phyloP scores from a whole-genome alignment of 2,888 invertebrate genomes.

The Frankliniella fusca region DNA sequence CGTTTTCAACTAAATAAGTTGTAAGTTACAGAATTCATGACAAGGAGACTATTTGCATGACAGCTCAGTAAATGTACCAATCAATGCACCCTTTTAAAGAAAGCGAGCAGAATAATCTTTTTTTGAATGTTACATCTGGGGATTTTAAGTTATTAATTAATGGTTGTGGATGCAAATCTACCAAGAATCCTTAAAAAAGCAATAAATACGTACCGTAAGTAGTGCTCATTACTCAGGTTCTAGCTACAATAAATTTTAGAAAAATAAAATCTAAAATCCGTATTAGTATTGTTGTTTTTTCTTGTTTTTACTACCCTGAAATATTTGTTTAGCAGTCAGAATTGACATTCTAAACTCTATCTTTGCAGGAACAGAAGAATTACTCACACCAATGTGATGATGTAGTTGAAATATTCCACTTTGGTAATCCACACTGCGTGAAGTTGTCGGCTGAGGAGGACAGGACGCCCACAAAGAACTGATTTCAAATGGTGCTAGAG shows the following conservation, averaged over 20 bases:
- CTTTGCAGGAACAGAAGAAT: too few relatives aligned
- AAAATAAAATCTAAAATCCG: neutral
- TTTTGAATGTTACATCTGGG: neutral
- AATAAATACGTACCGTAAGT: neutral
- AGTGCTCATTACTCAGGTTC: constrained; percentile 11
- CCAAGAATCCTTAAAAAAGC: neutral
- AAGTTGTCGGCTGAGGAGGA: neutral
- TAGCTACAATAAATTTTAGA: constrained; percentile 15
- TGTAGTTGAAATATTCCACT: too few relatives aligned
- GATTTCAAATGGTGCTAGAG: constrained; percentile 26
- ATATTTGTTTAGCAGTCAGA: too few relatives aligned
- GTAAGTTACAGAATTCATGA: too few relatives aligned
- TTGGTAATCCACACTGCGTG: neutral
- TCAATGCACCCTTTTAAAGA: too few relatives aligned
- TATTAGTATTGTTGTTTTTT: neutral
- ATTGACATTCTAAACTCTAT: too few relatives aligned
- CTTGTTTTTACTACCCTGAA: neutral
- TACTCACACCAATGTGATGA: too few relatives aligned
- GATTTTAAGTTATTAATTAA: neutral
- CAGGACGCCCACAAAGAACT: constrained; percentile 6
- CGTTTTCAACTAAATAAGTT: neutral
- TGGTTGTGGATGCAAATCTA: neutral
- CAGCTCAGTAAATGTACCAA: too few relatives aligned
- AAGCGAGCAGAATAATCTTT: neutral
- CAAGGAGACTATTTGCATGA: too few relatives aligned